Percentiles rank a stretch among this genome's conserved stretches.
phyloP scores from a whole-genome alignment of 2,113 vertebrate species.

The Corythornis cristatus region DNA sequence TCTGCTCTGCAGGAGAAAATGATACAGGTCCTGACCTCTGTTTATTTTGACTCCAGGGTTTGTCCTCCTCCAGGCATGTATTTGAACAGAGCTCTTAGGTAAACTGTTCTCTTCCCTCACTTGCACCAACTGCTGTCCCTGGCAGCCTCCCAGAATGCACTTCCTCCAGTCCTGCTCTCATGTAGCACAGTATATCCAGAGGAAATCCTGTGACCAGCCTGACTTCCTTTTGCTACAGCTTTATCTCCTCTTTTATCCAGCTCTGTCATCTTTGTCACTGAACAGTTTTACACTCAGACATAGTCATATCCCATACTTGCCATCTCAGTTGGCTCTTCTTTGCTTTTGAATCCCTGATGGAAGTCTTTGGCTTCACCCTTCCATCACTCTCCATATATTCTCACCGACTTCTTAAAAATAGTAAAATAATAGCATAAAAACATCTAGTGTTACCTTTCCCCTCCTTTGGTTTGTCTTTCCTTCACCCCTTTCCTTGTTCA shows the following conservation, averaged over 20 bases:
- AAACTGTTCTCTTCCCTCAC: background rate
- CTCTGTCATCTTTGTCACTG: background rate
- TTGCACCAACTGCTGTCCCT: background rate
- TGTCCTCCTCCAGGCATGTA: background rate
- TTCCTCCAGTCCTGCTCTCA: slow-evolving; percentile 29
- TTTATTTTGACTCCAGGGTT: background rate
- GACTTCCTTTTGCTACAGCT: slow-evolving; percentile 27
- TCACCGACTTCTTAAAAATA: background rate
- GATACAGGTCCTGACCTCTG: background rate
- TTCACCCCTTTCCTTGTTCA: background rate
- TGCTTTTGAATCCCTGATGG: background rate
- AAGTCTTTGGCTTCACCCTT: background rate
- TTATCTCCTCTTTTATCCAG: background rate
- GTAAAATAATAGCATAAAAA: background rate
- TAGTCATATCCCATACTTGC: background rate
- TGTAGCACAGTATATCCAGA: background rate
- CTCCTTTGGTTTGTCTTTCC: background rate
- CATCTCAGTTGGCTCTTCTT: background rate
- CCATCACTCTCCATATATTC: background rate
- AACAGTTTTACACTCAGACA: background rate
- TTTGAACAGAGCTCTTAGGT: slow-evolving; percentile 22
- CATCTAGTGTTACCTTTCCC: background rate
- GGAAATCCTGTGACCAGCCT: slow-evolving; percentile 58
- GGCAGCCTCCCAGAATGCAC: slow-evolving; percentile 42
- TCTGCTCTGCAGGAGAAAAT: background rate